Conservation (phyloP, 2,888 invertebrate genomes). For the Neoascia interrupta region DNA sequence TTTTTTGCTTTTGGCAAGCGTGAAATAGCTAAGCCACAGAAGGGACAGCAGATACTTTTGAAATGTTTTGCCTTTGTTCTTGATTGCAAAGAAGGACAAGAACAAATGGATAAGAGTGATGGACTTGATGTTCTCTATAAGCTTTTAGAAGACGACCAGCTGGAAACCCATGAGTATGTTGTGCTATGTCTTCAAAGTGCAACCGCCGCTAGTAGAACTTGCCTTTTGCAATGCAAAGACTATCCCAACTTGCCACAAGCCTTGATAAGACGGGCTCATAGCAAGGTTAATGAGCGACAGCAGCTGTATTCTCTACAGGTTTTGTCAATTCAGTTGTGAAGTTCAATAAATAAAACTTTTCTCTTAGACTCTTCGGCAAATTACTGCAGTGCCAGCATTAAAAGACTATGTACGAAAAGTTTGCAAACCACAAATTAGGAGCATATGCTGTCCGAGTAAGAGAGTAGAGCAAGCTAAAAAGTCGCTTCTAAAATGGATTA, state of each 20-base stretch:
- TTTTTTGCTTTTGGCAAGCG: conserved; percentile 75
- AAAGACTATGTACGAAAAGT: conserved; percentile 75
- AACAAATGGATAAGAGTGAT: conserved; percentile 73
- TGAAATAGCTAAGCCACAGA: conserved; percentile 70
- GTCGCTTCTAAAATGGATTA: conserved; percentile 23
- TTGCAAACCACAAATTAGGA: conserved; percentile 72
- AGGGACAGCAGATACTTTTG: conserved; percentile 70
- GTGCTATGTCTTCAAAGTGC: conserved; percentile 74
- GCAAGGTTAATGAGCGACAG: conserved; percentile 70
- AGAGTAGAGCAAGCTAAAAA: conserved; percentile 4
- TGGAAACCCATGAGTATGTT: conserved; percentile 72
- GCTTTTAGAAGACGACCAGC: conserved; percentile 68
- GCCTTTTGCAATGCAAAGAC: conserved; percentile 76
- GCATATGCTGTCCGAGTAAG: conserved; percentile 70
- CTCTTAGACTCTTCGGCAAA: conserved; percentile 73
- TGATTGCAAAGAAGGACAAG: conserved; percentile 75
- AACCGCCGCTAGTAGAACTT: conserved; percentile 10
- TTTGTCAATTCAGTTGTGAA: background rate
- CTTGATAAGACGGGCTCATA: conserved; percentile 72
- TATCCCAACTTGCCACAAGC: conserved; percentile 73
- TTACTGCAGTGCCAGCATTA: conserved; percentile 76
- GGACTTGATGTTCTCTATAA: conserved; percentile 73
- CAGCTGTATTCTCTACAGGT: conserved; percentile 76
- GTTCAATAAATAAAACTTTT: background rate
- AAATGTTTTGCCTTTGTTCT: conserved; percentile 77